phyloP scores from a whole-genome alignment of 2,113 vertebrate genomes.

The Cariama cristata region DNA sequence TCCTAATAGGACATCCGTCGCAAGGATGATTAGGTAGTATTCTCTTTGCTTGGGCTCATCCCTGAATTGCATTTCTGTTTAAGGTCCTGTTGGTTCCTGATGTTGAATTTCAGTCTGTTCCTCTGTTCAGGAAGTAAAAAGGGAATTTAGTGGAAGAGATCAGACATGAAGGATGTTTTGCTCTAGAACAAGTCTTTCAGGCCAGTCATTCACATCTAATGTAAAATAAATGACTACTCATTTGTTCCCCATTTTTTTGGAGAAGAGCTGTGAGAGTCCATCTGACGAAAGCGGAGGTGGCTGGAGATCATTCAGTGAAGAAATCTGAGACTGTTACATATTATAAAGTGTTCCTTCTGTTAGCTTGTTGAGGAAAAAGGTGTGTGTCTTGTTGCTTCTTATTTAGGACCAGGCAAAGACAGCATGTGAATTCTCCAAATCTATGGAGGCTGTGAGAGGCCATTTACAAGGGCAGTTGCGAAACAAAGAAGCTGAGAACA shows the following conservation, averaged over 20 bases:
- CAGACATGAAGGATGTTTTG: neutral
- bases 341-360: neutral
- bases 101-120: neutral
- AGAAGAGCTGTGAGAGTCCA: neutral
- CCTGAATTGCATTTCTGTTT: neutral
- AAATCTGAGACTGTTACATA: neutral
- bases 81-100: neutral
- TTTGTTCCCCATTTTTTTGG: neutral
- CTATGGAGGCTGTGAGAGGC: conserved; percentile 83
- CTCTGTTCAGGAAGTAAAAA: neutral
- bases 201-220: neutral
- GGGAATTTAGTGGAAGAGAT: neutral
- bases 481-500: conserved; percentile 88
- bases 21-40: neutral
- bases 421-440: conserved; percentile 81
- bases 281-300: neutral
- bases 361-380: neutral
- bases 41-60: neutral
- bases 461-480: conserved; percentile 88
- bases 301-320: neutral
- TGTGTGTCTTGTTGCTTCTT: neutral
- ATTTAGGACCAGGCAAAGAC: conserved; percentile 83
- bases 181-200: neutral
- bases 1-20: neutral
- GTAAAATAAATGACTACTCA: neutral